These are phyloP conservation scores for Tiaroga cobitis DNA, from an alignment of 2,797 vertebrate genomes.

Conservation along the genomic window DNA sequence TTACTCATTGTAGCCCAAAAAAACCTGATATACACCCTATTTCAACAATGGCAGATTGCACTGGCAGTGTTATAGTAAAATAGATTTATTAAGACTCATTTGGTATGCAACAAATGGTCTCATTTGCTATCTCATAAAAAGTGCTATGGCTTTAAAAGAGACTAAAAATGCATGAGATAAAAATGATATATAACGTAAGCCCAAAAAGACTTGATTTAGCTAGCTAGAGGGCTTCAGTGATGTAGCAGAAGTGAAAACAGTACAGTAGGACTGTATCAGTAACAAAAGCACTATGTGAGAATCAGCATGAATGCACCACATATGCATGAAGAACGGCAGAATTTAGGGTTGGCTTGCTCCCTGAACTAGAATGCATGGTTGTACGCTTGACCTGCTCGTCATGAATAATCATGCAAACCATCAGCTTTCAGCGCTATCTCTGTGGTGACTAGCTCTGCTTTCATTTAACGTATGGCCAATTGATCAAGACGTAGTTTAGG, in stretches of 20 bases:
- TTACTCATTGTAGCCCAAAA: not conserved
- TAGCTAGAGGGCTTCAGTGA: conserved; percentile 1
- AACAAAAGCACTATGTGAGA: conserved; percentile 25
- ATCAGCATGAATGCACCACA: conserved; percentile 59
- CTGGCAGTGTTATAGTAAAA: not conserved
- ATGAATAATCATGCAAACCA: conserved; percentile 43
- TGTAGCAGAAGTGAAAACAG: conserved; percentile 3
- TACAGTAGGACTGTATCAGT: conserved; percentile 43
- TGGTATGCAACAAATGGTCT: not conserved
- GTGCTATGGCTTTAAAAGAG: conserved; percentile 6
- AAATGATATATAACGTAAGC: not conserved
- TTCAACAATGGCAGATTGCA: conserved; percentile 14
- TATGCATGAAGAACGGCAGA: conserved; percentile 57
- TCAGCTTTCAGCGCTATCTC: conserved; percentile 34
- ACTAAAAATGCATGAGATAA: conserved; percentile 24
- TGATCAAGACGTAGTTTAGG: conserved; percentile 38
- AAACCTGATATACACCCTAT: not conserved
- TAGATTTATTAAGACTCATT: not conserved
- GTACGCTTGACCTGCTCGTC: conserved; percentile 28
- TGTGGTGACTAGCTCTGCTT: conserved; percentile 35
- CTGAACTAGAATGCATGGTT: conserved; percentile 49
- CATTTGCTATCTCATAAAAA: conserved; percentile 1
- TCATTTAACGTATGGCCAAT: conserved; percentile 10
- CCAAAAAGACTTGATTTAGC: not conserved
- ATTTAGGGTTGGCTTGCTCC: conserved; percentile 17